phyloP scores from a whole-genome alignment of 2,888 invertebrate species.

The Digitonthophagus gazella region DNA sequence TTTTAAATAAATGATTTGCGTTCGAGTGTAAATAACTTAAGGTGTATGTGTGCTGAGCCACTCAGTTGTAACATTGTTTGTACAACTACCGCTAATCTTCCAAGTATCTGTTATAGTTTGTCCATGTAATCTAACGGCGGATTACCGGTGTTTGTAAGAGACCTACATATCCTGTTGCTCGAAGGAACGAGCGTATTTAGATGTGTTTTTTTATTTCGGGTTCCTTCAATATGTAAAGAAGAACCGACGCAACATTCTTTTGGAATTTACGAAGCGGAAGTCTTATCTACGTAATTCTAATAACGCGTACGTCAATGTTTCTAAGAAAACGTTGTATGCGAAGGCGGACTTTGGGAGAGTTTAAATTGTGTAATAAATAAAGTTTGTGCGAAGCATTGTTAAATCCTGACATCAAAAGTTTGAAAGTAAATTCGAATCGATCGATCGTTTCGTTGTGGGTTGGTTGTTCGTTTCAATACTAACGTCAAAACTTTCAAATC shows the following conservation, averaged over 20 bases:
- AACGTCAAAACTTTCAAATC: background rate
- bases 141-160: background rate
- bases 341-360: background rate
- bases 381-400: background rate
- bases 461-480: background rate
- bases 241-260: background rate
- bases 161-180: background rate
- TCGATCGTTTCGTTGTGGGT: background rate
- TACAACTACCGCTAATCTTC: background rate
- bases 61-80: background rate
- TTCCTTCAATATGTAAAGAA: background rate
- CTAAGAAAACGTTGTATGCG: background rate
- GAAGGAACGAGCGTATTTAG: too few species aligned
- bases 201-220: background rate
- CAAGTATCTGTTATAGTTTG: background rate
- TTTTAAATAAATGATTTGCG: background rate
- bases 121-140: background rate
- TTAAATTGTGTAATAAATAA: background rate
- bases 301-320: background rate
- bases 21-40: background rate
- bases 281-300: background rate
- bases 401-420: background rate
- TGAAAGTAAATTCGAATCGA: background rate
- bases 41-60: background rate
- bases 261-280: background rate